phyloP scores from a whole-genome alignment of 2,113 vertebrate species.

The Ariopsis seemanni region DNA sequence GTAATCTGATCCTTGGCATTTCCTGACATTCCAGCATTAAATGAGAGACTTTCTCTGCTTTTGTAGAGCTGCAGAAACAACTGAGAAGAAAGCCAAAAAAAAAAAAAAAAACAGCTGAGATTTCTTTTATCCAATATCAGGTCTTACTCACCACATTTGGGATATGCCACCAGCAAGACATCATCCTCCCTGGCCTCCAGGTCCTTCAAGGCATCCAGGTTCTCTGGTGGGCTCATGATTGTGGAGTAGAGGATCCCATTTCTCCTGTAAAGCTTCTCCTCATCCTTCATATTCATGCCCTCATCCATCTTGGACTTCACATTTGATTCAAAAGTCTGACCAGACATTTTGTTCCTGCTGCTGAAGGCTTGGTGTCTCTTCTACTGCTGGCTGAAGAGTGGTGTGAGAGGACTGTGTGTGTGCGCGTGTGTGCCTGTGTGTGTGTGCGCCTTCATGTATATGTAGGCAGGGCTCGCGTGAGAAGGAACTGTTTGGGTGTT shows the following conservation, averaged over 20 bases:
- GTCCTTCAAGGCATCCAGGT: constrained; percentile 63
- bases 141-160: constrained; percentile 70
- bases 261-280: constrained; percentile 63
- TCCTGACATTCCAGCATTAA: background rate
- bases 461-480: constrained; percentile 26
- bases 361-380: background rate
- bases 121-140: background rate
- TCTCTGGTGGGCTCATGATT: constrained; percentile 63
- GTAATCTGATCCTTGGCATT: constrained; percentile 11
- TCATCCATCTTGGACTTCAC: constrained; percentile 15
- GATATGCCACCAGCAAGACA: constrained; percentile 69
- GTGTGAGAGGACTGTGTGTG: background rate
- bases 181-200: constrained; percentile 71
- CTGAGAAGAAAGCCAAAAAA: background rate
- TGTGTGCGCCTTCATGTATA: background rate
- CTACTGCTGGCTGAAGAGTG: background rate
- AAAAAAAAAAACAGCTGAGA: too few species aligned
- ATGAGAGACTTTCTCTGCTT: background rate
- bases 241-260: constrained; percentile 67
- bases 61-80: background rate
- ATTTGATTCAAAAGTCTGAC: background rate
- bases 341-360: background rate
- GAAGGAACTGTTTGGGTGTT: background rate
- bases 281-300: constrained; percentile 46
- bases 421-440: background rate